Evolutionary conservation across 2,113 vertebrate genomes (phyloP).

Genomic region (Lucifuga dentata): DNA sequence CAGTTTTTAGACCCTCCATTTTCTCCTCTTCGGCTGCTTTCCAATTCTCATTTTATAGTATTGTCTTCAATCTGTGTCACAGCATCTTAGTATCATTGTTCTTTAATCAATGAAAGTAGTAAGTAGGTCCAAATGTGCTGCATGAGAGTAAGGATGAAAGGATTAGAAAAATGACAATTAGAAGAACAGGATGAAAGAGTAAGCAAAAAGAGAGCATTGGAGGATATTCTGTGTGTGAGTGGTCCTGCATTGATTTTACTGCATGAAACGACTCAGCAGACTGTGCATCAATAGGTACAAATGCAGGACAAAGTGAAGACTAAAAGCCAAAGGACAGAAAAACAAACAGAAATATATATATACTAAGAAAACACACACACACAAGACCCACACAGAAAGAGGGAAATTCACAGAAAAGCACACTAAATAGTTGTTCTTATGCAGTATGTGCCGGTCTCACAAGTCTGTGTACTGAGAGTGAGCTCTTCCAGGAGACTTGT

Average conservation of each 20-base stretch:
- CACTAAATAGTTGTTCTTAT: not conserved
- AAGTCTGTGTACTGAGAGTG: slow-evolving; percentile 31
- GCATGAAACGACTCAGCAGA: slow-evolving; percentile 8
- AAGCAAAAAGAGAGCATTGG: slow-evolving; percentile 22
- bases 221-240: slow-evolving; percentile 16
- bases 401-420: slow-evolving; percentile 5
- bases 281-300: slow-evolving; percentile 19
- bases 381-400: not conserved
- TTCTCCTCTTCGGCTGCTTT: not conserved
- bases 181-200: slow-evolving; percentile 15
- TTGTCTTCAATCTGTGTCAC: slow-evolving; percentile 9
- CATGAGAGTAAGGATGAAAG: slow-evolving; percentile 5
- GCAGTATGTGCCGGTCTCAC: slow-evolving; percentile 22
- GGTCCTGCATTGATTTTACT: slow-evolving; percentile 28
- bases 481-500: slow-evolving; percentile 64
- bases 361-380: not conserved
- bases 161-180: slow-evolving; percentile 2
- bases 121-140: slow-evolving; percentile 6
- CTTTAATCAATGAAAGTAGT: slow-evolving; percentile 18
- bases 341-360: slow-evolving; percentile 1
- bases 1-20: not conserved
- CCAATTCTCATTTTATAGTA: not conserved
- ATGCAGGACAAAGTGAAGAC: slow-evolving; percentile 7
- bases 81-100: slow-evolving; percentile 2
- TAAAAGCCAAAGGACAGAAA: not conserved